Evolutionary conservation across 1,140 invertebrate genomes (phyloP).

Genomic region (Proctacanthus coquilletti): DNA sequence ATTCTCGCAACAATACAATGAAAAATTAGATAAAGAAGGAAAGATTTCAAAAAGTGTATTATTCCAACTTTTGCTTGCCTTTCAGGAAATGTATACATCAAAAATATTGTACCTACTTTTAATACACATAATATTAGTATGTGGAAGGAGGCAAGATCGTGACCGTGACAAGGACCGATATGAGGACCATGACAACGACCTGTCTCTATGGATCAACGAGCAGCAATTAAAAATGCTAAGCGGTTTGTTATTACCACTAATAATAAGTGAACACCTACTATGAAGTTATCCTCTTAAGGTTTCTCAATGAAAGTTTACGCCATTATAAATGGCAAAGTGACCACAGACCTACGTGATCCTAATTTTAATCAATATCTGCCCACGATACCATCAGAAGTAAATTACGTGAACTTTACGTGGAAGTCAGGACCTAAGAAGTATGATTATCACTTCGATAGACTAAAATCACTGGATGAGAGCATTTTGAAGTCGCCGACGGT

Average conservation of each 20-base stretch:
- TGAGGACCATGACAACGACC: conserved; percentile 34
- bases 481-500: conserved; percentile 72
- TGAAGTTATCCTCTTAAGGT: conserved; percentile 15
- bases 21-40: too few relatives aligned
- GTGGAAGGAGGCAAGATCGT: too few relatives aligned
- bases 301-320: conserved; percentile 68
- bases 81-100: too few relatives aligned
- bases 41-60: too few relatives aligned
- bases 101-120: too few relatives aligned
- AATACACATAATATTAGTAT: too few relatives aligned
- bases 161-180: not conserved
- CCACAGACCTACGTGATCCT: conserved; percentile 71
- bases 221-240: conserved; percentile 79
- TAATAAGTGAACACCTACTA: not conserved
- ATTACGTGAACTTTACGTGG: conserved; percentile 85
- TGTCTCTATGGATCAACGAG: conserved; percentile 76
- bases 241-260: conserved; percentile 39
- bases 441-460: conserved; percentile 70
- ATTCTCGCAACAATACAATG: too few relatives aligned
- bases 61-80: too few relatives aligned
- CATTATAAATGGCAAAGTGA: conserved; percentile 68
- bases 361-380: conserved; percentile 78
- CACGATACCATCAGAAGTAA: conserved; percentile 78
- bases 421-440: conserved; percentile 72
- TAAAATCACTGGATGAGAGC: conserved; percentile 68